Evolutionary conservation across 2,113 vertebrate genomes (phyloP), one percentile per base, ranked within the genome.

Genomic region (Xiphophorus maculatus): DNA sequence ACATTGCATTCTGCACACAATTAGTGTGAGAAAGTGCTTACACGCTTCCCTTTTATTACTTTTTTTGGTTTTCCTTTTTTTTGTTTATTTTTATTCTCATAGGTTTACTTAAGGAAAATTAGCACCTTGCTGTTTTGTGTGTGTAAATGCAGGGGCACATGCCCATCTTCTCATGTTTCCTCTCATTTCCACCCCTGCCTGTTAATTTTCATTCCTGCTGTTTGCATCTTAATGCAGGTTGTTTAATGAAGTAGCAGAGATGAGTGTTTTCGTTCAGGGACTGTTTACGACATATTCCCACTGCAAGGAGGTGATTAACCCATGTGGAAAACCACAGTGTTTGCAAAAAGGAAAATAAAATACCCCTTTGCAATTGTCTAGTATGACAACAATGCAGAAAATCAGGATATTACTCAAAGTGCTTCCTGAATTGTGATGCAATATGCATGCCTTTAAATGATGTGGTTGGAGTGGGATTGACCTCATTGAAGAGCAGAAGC

Each of bases 191-290:
- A 79, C 77, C 76, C 71, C 77, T 75, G 71, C 51, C 72, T 65
- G 77, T 86, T 90, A 66, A 87, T 88, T 89, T 85, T 74, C 81
- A 74, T 66, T 84, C 85, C 84, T 73, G 83, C 86, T 89, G 88
- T 87, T 90, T 82, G 86, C 84, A 81, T 82, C 84, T 86, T 90
- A 88, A 86, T 87, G 85, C 88, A 89, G 80, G 74, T 91, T 90
- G 82, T 91, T 90, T 92, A 92, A 93, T 90, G 84, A 94, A 91
- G 89, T 88, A 92, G 89, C 82, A 90, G 87, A 89, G 90, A 88
- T 91, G 72, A 90, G 87, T 74, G 85, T 81, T 82, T 88, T 91
- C 64, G 66, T 66, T 82, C 60, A 87, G 84, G 82, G 81, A 82
- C 77, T 92, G 88, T 89, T 90, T 91, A 90, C 75, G 62, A 83